A percentile compares a stretch with the other conserved stretches of the same genome.
Conservation (phyloP, 2,113 vertebrate genomes). For the Clarias gariepinus region DNA sequence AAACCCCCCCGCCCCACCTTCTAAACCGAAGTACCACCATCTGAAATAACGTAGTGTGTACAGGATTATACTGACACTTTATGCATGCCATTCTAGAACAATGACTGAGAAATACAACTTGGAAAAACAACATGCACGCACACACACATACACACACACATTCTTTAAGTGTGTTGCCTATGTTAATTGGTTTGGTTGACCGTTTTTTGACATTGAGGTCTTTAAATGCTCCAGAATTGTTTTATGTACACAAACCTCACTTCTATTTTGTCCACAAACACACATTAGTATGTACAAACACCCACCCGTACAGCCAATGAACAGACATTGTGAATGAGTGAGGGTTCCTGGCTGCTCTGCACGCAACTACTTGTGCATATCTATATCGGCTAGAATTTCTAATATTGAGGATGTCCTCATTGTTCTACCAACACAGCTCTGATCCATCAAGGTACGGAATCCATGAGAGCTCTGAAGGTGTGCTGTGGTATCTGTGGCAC, state of each 20-base stretch:
- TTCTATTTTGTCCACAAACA: conserved; percentile 24
- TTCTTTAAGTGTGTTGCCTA: background rate
- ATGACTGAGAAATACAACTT: background rate
- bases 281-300: background rate
- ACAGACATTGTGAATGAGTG: background rate
- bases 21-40: background rate
- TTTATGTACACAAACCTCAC: conserved; percentile 7
- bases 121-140: background rate
- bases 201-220: conserved; percentile 6
- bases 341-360: background rate
- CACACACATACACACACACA: background rate
- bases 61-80: conserved; percentile 29
- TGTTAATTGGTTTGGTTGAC: background rate
- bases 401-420: too few relatives aligned
- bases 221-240: background rate
- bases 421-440: too few relatives aligned
- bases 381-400: too few relatives aligned
- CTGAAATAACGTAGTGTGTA: background rate
- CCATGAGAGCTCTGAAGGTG: too few relatives aligned
- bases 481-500: too few relatives aligned
- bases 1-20: background rate
- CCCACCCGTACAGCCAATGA: background rate
- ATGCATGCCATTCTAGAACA: conserved; percentile 13
- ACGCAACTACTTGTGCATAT: background rate
- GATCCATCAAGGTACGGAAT: too few relatives aligned